Conservation (phyloP, 1,140 invertebrate species). For the Bacillus rossius region DNA sequence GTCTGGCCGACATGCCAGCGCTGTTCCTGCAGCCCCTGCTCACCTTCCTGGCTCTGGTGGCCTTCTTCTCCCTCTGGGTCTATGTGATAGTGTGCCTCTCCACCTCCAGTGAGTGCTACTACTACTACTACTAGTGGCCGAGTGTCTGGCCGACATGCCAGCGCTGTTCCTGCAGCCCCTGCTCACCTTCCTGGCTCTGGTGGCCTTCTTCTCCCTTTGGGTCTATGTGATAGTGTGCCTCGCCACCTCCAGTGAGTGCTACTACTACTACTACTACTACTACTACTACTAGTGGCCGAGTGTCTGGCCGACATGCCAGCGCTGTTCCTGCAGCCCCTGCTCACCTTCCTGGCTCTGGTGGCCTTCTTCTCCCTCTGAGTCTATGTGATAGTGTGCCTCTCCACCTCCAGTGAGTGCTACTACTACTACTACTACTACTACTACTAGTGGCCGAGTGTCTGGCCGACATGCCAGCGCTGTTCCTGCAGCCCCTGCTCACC, state of each 20-base stretch:
- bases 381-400: conserved; percentile 62
- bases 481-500: conserved; percentile 83
- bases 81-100: conserved; percentile 64
- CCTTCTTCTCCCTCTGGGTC: conserved; percentile 84
- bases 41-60: conserved; percentile 70
- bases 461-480: conserved; percentile 75
- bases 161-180: conserved; percentile 83
- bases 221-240: conserved; percentile 66
- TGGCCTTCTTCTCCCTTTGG: conserved; percentile 82
- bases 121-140: no score
- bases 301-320: conserved; percentile 74
- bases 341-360: conserved; percentile 75
- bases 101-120: conserved; percentile 66
- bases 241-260: conserved; percentile 64
- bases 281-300: no score
- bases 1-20: conserved; percentile 74
- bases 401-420: conserved; percentile 66
- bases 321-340: conserved; percentile 80
- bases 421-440: no score
- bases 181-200: conserved; percentile 72
- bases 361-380: conserved; percentile 84
- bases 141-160: conserved; percentile 74
- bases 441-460: no score
- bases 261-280: no score
- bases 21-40: conserved; percentile 82